Percentiles rank a stretch among this genome's conserved stretches.
These are phyloP conservation scores for Lumbricus terrestris DNA, from an alignment of 2,888 invertebrate genomes.

Conservation along the genomic window DNA sequence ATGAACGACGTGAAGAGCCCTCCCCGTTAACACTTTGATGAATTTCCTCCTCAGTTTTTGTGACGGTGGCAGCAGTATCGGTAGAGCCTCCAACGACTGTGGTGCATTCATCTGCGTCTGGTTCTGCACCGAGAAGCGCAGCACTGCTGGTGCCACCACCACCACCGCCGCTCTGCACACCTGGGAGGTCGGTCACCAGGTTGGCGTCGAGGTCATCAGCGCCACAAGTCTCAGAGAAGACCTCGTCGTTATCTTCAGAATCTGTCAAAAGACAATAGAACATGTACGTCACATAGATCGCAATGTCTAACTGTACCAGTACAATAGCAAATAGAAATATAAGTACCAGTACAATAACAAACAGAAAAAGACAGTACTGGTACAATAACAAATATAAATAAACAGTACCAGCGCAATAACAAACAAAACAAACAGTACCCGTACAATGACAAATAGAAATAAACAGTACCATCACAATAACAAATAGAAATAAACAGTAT, in stretches of 20 bases:
- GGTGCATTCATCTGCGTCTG: not conserved
- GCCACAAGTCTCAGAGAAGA: not conserved
- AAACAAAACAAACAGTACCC: too few relatives aligned
- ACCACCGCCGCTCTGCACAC: not conserved
- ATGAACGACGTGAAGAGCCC: not conserved
- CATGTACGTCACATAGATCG: not conserved
- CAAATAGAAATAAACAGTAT: not conserved
- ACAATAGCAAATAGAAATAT: not conserved
- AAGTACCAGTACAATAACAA: too few relatives aligned
- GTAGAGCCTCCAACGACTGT: not conserved
- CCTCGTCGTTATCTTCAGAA: constrained; percentile 3
- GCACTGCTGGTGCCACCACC: constrained; percentile 3
- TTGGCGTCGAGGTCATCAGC: not conserved
- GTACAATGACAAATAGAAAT: too few relatives aligned
- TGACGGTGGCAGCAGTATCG: not conserved
- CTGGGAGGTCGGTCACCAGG: not conserved
- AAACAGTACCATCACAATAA: too few relatives aligned
- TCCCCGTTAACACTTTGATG: not conserved
- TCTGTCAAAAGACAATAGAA: not conserved
- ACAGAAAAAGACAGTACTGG: not conserved
- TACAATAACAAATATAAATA: not conserved
- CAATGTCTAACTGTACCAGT: not conserved
- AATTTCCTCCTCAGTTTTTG: not conserved
- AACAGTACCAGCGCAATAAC: too few relatives aligned
- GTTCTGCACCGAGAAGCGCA: not conserved